phyloP scores from a whole-genome alignment of 2,888 invertebrate genomes.

The Lymantria dispar region DNA sequence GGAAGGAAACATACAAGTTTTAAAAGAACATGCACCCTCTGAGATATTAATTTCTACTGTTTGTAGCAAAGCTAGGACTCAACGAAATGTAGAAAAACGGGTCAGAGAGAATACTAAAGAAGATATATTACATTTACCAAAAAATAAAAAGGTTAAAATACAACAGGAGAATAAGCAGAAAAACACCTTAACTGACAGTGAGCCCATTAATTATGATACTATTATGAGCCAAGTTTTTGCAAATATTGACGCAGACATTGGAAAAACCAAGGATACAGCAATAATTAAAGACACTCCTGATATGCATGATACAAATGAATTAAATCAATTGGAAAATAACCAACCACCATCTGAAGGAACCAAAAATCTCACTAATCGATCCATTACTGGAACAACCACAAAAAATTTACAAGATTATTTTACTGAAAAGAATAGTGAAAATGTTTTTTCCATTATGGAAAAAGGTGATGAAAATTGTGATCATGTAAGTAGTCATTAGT shows the following conservation, averaged over 20 bases:
- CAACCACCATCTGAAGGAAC: constrained; percentile 17
- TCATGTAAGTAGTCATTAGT: constrained; percentile 35
- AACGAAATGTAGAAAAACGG: constrained; percentile 51
- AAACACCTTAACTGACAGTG: constrained; percentile 44
- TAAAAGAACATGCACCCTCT: constrained; percentile 50
- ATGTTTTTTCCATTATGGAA: constrained; percentile 60
- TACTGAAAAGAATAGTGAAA: constrained; percentile 61
- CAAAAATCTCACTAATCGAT: constrained; percentile 17
- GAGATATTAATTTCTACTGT: constrained; percentile 56
- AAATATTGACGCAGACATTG: constrained; percentile 67
- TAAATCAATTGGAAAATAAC: constrained; percentile 8
- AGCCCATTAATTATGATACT: constrained; percentile 60
- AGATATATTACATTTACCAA: constrained; percentile 22
- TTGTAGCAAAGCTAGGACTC: constrained; percentile 36
- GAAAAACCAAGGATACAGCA: constrained; percentile 35
- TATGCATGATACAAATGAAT: neutral
- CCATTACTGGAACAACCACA: constrained; percentile 12
- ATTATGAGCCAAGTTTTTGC: constrained; percentile 68
- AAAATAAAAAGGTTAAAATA: constrained; percentile 53
- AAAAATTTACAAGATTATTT: constrained; percentile 24
- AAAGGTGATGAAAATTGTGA: constrained; percentile 42
- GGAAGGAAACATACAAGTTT: constrained; percentile 46
- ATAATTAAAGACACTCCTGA: constrained; percentile 12
- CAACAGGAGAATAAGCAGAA: constrained; percentile 12
- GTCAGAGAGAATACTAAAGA: constrained; percentile 39